Base-by-base conservation (phyloP, 1,140 invertebrate genomes). In the Anthonomus grandis region DNA sequence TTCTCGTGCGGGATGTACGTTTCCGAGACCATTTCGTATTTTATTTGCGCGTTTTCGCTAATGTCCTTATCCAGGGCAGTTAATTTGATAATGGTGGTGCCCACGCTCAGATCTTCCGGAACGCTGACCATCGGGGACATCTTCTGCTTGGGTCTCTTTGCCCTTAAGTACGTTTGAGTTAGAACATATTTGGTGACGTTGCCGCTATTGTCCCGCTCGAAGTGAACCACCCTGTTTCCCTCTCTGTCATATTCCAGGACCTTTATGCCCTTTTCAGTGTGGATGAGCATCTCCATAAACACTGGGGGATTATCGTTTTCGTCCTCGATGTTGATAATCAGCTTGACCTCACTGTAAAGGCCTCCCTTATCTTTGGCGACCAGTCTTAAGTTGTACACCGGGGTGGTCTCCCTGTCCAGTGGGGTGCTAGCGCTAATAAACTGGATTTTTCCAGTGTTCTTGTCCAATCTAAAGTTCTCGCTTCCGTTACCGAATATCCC, bases 281-380 rank as follows among this genome's bases (percentile, higher is more conserved):
- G 81, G 34, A 87, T 79, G 15, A 82, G 78, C 66, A 87, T 82
- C 63, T 86, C 82, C 54, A 78, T 79, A 59, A 84, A 86, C 41
- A 79, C 77, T 0, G 92, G 92, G 0, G 78, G 62, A 75, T 93
- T 92, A 70, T 95, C 92, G 68, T 95, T 95, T 55, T 86, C 83
- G 74, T 95, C 92, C 4, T 82, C 75, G 10, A 95, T 75, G 0
- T 74, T 77, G 42, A 95, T 82, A 0, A 76, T 84, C 3, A 95
- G 64, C 59, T 82, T 81, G 0, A 84, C 83, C 70, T 86, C 83
- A 2, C 84, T 84, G n/a, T 78, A 83, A 9, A 91, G 67, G 50
- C 88, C 87, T 1, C 86, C 87, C 50, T 75, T 82, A 65, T 93
- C 90, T 60, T 78, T 84, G 1, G 89, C 90, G 2, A 89, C 78